phyloP scores from a whole-genome alignment of 2,797 vertebrate species.

The Eupleurogrammus muticus region DNA sequence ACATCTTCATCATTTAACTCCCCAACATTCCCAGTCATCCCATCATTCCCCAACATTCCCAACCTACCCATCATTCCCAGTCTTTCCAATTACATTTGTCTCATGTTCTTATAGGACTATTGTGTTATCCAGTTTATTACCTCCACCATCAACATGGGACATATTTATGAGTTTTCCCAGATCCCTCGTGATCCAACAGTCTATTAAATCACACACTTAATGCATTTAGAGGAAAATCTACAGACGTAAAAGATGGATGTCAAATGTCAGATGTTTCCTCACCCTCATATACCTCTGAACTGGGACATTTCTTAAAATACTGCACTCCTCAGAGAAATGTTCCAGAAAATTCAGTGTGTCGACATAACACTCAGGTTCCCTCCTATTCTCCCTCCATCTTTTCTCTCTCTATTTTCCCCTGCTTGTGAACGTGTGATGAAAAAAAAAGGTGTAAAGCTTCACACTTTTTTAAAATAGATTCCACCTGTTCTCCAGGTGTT shows the following conservation, averaged over 20 bases:
- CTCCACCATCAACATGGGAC: neutral
- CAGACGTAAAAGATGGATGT: constrained; percentile 49
- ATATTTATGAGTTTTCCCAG: neutral
- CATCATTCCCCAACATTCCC: too few relatives aligned
- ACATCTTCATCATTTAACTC: neutral
- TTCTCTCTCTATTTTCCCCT: neutral
- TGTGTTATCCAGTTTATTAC: neutral
- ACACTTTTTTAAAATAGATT: constrained; percentile 49
- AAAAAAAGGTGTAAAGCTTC: constrained; percentile 30
- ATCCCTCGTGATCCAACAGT: constrained; percentile 6
- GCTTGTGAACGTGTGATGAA: constrained; percentile 17
- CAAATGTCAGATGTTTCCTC: constrained; percentile 57
- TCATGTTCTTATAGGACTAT: neutral
- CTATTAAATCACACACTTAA: constrained; percentile 21
- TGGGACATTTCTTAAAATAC: constrained; percentile 76
- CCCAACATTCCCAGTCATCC: too few relatives aligned
- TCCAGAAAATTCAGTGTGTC: constrained; percentile 59
- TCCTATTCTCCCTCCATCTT: constrained; percentile 7
- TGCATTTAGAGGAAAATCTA: constrained; percentile 5
- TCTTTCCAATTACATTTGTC: too few relatives aligned
- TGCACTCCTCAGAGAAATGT: constrained; percentile 62
- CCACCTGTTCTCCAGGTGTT: constrained; percentile 6
- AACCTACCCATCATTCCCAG: too few relatives aligned
- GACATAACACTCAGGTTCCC: constrained; percentile 39
- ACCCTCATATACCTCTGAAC: constrained; percentile 63